Evolutionary conservation across 2,113 vertebrate genomes (phyloP).

Genomic region (Gavia stellata): DNA sequence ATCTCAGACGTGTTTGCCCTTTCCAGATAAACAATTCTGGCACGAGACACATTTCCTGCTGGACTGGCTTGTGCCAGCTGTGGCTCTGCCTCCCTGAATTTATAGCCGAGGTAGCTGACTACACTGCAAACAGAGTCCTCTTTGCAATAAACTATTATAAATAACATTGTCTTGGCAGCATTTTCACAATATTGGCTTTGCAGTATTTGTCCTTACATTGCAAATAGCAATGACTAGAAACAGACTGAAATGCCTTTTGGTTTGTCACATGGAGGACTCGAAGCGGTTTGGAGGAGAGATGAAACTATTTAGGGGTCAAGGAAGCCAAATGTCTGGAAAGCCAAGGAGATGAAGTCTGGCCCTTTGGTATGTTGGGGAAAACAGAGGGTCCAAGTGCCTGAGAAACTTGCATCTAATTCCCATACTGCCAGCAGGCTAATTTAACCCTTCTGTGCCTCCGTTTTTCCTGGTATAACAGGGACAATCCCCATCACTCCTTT

Average conservation of each 20-base stretch:
- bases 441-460: neutral
- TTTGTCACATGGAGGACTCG: neutral
- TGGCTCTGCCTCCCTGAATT: neutral
- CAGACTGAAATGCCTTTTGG: neutral
- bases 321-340: neutral
- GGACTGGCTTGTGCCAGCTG: neutral
- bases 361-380: neutral
- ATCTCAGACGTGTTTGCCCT: neutral
- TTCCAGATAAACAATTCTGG: neutral
- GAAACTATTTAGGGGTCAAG: neutral
- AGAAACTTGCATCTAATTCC: neutral
- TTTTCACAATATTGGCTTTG: neutral
- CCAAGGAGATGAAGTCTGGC: neutral
- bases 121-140: neutral
- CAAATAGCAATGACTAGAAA: rapidly evolving
- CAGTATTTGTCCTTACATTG: neutral
- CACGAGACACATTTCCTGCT: neutral
- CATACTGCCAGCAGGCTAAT: neutral
- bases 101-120: neutral
- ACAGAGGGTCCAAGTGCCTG: neutral
- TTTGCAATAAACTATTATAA: neutral
- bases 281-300: neutral
- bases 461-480: neutral
- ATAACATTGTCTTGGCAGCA: rapidly evolving
- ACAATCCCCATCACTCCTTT: neutral